Base-by-base conservation (phyloP, 2,797 vertebrate species). In the Zenarchopterus dispar region DNA sequence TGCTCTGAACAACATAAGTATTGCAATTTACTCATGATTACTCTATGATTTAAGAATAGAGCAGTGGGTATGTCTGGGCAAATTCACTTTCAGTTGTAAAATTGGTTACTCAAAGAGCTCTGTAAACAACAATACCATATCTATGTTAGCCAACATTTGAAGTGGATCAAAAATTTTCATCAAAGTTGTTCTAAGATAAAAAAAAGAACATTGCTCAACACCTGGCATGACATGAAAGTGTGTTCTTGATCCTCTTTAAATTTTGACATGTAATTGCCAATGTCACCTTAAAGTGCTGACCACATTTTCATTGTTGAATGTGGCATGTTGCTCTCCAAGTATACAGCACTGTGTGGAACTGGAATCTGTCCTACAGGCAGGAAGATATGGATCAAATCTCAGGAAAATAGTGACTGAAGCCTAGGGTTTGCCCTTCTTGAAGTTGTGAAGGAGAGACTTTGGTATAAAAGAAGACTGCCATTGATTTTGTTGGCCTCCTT, bases 381-480 rank as follows among this genome's bases (percentile, higher is more conserved):
- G 22, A 49, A 82, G 90, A 91, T 90, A 89, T 54, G 66, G 75
- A 92, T 90, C 86, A 76, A 84, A 17, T 46, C 31, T 66, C 13
- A 24, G 46, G 24, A 28, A 51, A 24, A 65, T 71, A 46, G 62
- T 44, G 62, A 78, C 75, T 69, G 70, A 85, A 60, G 84, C 81
- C 72, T 55, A 79, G 55, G 53, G 80, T 87, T 87, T 76, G 89
- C 88, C 91, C 90, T 92, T 90, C 76, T 65, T 51, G 19, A 45
- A 56, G 67, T 68, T 59, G 62, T 85, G 83, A 92, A 93, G 90
- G 91, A 82, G 91, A 87, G 73, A 78, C 68, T 49, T 57, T 52
- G 78, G 68, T 90, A 81, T 84, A 71, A 88, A 73, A 86, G 77
- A 69, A 86, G 56, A 69, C 70, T 49, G 55, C 58, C 83, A 91